phyloP scores from a whole-genome alignment of 2,797 vertebrate species.

The Centropyge bicolor region DNA sequence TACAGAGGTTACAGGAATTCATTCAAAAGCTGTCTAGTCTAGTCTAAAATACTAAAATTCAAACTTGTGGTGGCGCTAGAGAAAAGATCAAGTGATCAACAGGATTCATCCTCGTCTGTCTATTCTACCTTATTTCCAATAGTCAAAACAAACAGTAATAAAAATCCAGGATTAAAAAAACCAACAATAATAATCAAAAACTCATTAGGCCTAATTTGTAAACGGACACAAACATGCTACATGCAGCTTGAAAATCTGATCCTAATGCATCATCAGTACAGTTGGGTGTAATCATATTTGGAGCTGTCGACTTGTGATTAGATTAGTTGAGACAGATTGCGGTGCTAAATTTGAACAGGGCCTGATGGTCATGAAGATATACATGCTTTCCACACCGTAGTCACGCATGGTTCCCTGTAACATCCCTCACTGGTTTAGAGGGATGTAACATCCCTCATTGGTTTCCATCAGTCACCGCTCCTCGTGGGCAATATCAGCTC shows the following conservation, averaged over 20 bases:
- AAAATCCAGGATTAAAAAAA: not conserved
- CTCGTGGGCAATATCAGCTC: slow-evolving; percentile 29
- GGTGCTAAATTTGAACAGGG: not conserved
- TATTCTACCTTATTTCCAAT: not conserved
- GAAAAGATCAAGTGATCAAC: not conserved
- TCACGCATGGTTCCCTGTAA: slow-evolving; percentile 3
- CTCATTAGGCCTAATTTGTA: not conserved
- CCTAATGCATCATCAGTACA: not conserved
- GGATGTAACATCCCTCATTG: not conserved
- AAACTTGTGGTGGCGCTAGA: not conserved
- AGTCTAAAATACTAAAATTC: not conserved
- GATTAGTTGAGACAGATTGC: slow-evolving; percentile 1
- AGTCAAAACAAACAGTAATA: not conserved
- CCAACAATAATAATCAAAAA: not conserved
- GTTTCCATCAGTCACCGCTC: slow-evolving; percentile 14
- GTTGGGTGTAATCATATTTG: not conserved
- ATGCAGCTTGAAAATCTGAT: not conserved
- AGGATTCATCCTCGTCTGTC: not conserved
- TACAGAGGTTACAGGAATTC: not conserved
- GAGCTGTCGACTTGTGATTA: not conserved
- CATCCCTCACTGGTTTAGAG: slow-evolving; percentile 2
- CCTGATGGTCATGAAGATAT: slow-evolving; percentile 1
- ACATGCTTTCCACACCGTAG: not conserved
- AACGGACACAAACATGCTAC: not conserved
- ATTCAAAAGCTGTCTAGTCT: not conserved